phyloP scores from a whole-genome alignment of 2,113 vertebrate species.

The Bubalus kerabau region DNA sequence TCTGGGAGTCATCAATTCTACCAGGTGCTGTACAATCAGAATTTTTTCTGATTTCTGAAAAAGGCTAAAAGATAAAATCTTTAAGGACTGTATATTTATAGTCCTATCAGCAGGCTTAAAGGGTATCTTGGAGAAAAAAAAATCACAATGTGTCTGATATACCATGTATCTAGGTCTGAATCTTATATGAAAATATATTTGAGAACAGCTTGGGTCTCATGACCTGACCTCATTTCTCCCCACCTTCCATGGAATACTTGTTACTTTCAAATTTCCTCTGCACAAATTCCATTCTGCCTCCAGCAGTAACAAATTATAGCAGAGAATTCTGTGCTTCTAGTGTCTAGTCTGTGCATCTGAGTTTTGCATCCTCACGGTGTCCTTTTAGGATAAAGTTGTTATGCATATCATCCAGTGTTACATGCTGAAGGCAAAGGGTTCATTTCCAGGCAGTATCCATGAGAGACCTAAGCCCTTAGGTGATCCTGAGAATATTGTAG shows the following conservation, averaged over 20 bases:
- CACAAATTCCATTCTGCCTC: background rate
- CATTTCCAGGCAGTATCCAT: background rate
- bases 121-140: background rate
- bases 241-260: background rate
- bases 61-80: background rate
- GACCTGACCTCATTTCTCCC: background rate
- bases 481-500: background rate
- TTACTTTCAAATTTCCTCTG: background rate
- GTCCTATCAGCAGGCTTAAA: background rate
- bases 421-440: background rate
- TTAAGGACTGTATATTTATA: background rate
- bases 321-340: background rate
- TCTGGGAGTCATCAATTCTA: background rate
- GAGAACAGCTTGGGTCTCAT: background rate
- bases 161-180: background rate
- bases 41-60: background rate
- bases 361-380: background rate
- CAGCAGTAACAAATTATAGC: background rate
- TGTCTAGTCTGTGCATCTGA: background rate
- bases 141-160: background rate
- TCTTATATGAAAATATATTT: background rate
- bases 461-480: background rate
- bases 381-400: background rate
- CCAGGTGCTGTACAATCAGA: background rate
- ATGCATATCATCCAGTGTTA: background rate